Base-by-base conservation (phyloP, 2,113 vertebrate species). In the Tachycineta bicolor region DNA sequence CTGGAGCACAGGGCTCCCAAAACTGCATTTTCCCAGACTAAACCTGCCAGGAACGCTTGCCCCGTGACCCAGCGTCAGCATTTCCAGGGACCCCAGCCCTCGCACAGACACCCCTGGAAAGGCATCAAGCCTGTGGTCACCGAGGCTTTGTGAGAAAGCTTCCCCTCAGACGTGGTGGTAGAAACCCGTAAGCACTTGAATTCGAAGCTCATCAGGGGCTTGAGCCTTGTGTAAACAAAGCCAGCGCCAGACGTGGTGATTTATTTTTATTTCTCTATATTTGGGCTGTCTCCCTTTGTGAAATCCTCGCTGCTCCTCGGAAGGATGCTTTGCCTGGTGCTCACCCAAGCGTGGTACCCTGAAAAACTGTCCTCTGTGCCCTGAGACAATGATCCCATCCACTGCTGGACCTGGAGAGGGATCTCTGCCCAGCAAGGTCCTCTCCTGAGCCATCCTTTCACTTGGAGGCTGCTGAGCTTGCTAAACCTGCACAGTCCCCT, bases 11-110 rank as follows among this genome's bases (percentile, higher is more conserved):
- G 89, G 69, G 69, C 91, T 97, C 89, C 83, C 93, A 83, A 81
- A 94, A 87, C 80, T 75, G 62, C 86, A 37, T 94, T 96, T 96
- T 96, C 95, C 95, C 95, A 97, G 96, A 90, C 52, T 75, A 90
- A 81, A 95, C 93, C 93, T 97, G 96, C 95, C 96, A 97, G 96
- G 89, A 97, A 92, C 9, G 17, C 89, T 91, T 94, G 89, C 86
- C 87, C 94, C 58, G 3, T 94, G 93, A 96, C 94, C 83, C 10
- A 0, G 23, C 4, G 0, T 90, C 87, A 93, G 90, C 29, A 2
- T 95, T 96, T 95, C 84, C 92, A 95, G 90, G 70, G 95, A 94
- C 92, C 92, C 74, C 82, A 64, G 55, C 74, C 56, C 53, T 91
- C 28, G 31, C 56, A 92, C 67, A 94, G 91, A 83, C 83, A 92